phyloP scores from a whole-genome alignment of 2,888 invertebrate genomes.

The Plebejus melissa region DNA sequence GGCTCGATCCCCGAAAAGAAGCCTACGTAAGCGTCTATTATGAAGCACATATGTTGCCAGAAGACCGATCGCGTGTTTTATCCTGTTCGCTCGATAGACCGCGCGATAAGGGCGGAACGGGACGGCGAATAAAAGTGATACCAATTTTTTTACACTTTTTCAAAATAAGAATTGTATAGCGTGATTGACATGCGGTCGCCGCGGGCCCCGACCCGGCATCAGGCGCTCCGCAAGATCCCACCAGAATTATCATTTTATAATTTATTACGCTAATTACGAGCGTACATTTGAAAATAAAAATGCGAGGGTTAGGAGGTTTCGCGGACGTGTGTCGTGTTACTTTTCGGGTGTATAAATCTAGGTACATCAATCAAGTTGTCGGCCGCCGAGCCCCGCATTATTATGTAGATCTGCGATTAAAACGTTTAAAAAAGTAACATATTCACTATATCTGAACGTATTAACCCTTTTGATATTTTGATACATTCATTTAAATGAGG shows the following conservation, averaged over 20 bases:
- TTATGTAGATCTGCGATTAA: conserved; percentile 76
- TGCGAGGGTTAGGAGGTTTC: conserved; percentile 65
- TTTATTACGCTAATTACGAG: conserved; percentile 78
- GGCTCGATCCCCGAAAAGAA: conserved; percentile 77
- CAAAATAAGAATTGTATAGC: conserved; percentile 77
- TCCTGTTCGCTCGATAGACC: conserved; percentile 51
- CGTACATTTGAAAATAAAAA: conserved; percentile 74
- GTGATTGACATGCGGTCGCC: conserved; percentile 77
- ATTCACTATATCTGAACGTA: conserved; percentile 62
- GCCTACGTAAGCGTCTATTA: conserved; percentile 78
- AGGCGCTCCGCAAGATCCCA: conserved; percentile 73
- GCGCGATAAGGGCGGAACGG: conserved; percentile 45
- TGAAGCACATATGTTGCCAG: conserved; percentile 76
- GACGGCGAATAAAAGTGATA: conserved; percentile 70
- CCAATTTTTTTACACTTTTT: conserved; percentile 67
- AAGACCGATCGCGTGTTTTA: conserved; percentile 61
- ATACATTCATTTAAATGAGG: conserved; percentile 3
- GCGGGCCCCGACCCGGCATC: conserved; percentile 63
- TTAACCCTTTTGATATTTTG: conserved; percentile 52
- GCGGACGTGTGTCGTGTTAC: conserved; percentile 68
- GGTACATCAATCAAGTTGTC: conserved; percentile 76
- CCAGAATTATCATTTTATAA: conserved; percentile 77
- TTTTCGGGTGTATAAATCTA: conserved; percentile 73
- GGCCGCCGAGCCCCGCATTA: conserved; percentile 71
- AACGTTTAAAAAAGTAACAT: conserved; percentile 65